phyloP scores from a whole-genome alignment of 2,113 vertebrate species.

The Climacteris rufus region DNA sequence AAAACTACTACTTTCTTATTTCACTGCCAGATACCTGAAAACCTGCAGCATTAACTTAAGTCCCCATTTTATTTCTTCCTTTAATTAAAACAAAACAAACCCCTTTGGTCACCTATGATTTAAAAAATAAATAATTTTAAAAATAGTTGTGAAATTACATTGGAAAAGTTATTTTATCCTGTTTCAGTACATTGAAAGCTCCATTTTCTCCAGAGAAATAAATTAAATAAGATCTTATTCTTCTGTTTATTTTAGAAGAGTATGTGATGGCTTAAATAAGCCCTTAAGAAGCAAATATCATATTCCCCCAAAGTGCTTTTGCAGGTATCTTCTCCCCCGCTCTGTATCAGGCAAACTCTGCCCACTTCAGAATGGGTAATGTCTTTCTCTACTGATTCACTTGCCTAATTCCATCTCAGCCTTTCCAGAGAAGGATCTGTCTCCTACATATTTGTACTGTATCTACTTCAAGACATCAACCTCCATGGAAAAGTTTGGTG shows the following conservation, averaged over 20 bases:
- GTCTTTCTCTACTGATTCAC: not conserved
- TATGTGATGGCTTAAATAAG: not conserved
- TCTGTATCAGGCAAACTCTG: not conserved
- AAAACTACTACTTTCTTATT: conserved; percentile 19
- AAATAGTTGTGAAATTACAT: conserved; percentile 3
- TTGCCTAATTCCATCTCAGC: not conserved
- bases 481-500: not conserved
- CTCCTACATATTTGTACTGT: not conserved
- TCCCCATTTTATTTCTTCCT: not conserved
- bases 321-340: not conserved
- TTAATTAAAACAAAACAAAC: conserved; percentile 50
- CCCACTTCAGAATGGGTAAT: not conserved
- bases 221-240: conserved; percentile 14
- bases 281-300: not conserved
- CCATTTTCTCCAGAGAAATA: conserved; percentile 11
- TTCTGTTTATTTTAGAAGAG: conserved; percentile 15
- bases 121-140: not conserved
- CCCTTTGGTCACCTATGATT: conserved; percentile 15
- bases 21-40: conserved; percentile 45
- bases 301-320: not conserved
- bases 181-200: conserved; percentile 19
- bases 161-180: not conserved
- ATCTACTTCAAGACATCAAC: not conserved
- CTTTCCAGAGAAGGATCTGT: not conserved
- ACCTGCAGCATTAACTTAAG: conserved; percentile 5